A percentile compares a stretch with the other conserved stretches of the same genome.
These are phyloP conservation scores for Notoglanidium macrostoma DNA, from an alignment of 2,797 vertebrate species.

Conservation along the genomic window DNA sequence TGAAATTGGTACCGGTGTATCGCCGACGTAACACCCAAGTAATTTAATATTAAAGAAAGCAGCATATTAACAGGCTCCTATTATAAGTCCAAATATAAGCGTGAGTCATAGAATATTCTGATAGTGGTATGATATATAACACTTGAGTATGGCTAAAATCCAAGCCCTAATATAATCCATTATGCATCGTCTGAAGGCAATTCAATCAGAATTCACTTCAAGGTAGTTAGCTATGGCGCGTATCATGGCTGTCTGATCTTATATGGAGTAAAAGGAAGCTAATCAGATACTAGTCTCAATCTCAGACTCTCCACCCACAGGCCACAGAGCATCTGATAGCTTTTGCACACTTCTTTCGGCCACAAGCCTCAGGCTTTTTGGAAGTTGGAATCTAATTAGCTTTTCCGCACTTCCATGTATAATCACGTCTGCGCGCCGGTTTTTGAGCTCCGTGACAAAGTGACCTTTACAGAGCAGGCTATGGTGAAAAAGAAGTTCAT, in stretches of 20 bases:
- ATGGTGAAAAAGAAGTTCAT: neutral
- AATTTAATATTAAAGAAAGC: neutral
- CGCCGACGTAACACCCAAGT: too few species aligned
- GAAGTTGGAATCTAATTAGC: slow-evolving; percentile 3
- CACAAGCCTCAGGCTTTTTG: neutral
- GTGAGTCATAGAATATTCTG: neutral
- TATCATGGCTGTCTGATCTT: neutral
- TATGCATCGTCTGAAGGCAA: neutral
- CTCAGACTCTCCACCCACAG: neutral
- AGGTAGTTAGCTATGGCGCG: neutral
- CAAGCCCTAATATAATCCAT: neutral
- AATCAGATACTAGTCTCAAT: slow-evolving; percentile 14
- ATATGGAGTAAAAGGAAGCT: neutral
- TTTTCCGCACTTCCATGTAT: slow-evolving; percentile 8
- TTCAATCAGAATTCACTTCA: slow-evolving; percentile 7
- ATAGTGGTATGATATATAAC: neutral
- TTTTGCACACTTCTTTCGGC: neutral
- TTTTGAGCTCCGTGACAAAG: neutral
- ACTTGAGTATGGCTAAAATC: neutral
- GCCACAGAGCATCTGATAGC: slow-evolving; percentile 10
- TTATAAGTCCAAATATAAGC: neutral
- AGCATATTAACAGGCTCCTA: neutral
- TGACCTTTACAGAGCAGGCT: neutral
- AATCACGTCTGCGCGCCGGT: neutral
- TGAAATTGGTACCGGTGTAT: too few species aligned